Evolutionary conservation across 2,797 vertebrate genomes (phyloP).

Genomic region (Acanthurus leucopareius): DNA sequence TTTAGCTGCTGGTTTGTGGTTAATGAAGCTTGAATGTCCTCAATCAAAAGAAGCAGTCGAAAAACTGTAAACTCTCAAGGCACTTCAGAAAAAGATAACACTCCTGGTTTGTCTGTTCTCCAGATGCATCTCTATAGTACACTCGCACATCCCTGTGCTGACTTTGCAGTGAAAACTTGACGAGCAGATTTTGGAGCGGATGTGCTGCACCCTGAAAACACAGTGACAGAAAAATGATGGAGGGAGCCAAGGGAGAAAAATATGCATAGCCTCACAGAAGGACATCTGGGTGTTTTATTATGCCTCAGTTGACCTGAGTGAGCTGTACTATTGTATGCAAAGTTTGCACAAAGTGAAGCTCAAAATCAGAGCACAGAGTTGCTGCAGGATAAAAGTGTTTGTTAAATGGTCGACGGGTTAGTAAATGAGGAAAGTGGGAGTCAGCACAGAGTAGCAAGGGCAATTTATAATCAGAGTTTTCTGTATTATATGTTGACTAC

Average conservation of each 20-base stretch:
- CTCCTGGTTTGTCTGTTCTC: constrained; percentile 7
- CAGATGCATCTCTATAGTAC: not conserved
- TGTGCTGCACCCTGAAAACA: constrained; percentile 35
- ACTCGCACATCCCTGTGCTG: constrained; percentile 26
- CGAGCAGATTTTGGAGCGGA: constrained; percentile 37
- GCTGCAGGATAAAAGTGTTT: constrained; percentile 3
- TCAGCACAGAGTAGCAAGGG: constrained; percentile 15
- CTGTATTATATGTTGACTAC: constrained; percentile 16
- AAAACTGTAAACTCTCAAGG: not conserved
- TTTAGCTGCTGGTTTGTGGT: constrained; percentile 21
- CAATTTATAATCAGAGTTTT: constrained; percentile 20
- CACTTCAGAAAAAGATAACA: constrained; percentile 21
- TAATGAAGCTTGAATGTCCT: constrained; percentile 5
- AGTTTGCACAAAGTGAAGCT: constrained; percentile 20
- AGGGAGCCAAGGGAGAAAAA: constrained; percentile 33
- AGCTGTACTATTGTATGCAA: constrained; percentile 34
- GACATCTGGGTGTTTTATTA: constrained; percentile 50
- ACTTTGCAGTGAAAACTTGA: constrained; percentile 35
- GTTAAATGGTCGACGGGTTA: constrained; percentile 25
- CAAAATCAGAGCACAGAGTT: not conserved
- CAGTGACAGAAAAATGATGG: constrained; percentile 43
- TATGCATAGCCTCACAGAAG: constrained; percentile 40
- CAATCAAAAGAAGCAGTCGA: constrained; percentile 17
- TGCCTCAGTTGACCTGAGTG: constrained; percentile 40
- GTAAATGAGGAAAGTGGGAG: constrained; percentile 32